A percentile compares a stretch with the other conserved stretches of the same genome.
Conservation (phyloP, 2,113 vertebrate genomes). For the Bufo gargarizans region DNA sequence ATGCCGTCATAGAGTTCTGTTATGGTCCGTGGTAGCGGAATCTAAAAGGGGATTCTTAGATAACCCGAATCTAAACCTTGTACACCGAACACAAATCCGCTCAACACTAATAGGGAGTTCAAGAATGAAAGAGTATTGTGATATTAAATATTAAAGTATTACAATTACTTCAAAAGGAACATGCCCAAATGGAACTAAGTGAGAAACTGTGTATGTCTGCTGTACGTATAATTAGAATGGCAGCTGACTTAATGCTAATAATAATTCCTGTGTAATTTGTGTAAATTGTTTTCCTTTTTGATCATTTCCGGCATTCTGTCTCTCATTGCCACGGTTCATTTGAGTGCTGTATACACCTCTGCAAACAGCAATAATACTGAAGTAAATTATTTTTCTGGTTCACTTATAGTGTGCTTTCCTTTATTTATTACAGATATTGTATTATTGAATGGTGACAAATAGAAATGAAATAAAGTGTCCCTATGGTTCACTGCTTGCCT, state of each 20-base stretch:
- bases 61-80: too few relatives aligned
- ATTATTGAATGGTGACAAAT: neutral
- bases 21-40: too few relatives aligned
- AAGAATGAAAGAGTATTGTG: neutral
- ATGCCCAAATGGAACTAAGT: neutral
- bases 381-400: neutral
- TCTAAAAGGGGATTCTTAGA: too few relatives aligned
- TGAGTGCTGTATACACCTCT: neutral
- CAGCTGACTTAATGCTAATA: neutral
- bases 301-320: neutral
- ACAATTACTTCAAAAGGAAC: neutral
- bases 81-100: too few relatives aligned
- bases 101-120: neutral
- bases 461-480: neutral
- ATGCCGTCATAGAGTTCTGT: too few relatives aligned
- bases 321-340: neutral
- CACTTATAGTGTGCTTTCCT: neutral
- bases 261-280: neutral
- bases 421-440: neutral
- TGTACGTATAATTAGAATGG: neutral
- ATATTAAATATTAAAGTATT: neutral
- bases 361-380: neutral
- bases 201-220: neutral
- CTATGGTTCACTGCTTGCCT: neutral
- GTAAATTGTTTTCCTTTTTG: neutral